A percentile compares a stretch with the other conserved stretches of the same genome.
These are phyloP conservation scores for Dromius quadrimaculatus DNA, from an alignment of 2,888 invertebrate species.

Conservation along the genomic window DNA sequence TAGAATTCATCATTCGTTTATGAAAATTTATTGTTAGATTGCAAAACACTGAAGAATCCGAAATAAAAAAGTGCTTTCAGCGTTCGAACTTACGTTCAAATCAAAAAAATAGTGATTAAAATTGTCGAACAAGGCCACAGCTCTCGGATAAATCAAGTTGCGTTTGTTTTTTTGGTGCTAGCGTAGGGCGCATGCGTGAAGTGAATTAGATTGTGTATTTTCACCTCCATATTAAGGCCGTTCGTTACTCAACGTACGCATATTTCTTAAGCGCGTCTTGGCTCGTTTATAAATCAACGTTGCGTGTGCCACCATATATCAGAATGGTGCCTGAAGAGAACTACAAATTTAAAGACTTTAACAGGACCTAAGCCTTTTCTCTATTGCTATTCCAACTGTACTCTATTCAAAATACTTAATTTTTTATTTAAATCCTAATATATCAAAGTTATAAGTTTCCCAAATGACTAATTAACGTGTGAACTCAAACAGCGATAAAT, in stretches of 20 bases:
- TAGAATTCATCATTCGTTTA: slow-evolving; percentile 17
- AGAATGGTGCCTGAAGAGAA: slow-evolving; percentile 44
- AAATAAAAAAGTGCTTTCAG: not conserved
- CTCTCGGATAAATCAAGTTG: slow-evolving; percentile 33
- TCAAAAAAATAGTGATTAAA: slow-evolving; percentile 45
- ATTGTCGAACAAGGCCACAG: slow-evolving; percentile 46
- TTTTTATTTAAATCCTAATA: no score
- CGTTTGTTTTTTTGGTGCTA: slow-evolving; percentile 17
- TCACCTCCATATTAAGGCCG: slow-evolving; percentile 52
- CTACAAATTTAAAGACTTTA: slow-evolving; percentile 48
- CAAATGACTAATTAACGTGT: slow-evolving; percentile 49
- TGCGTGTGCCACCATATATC: slow-evolving; percentile 51
- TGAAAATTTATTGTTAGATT: slow-evolving; percentile 10
- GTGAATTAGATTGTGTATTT: slow-evolving; percentile 53
- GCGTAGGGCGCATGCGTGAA: slow-evolving; percentile 32
- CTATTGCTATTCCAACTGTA: not conserved
- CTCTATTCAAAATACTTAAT: no score
- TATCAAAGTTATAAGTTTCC: no score
- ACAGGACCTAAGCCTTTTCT: slow-evolving; percentile 30
- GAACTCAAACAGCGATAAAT: slow-evolving; percentile 50
- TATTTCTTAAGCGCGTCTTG: slow-evolving; percentile 47
- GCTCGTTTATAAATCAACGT: slow-evolving; percentile 49
- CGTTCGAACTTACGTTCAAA: slow-evolving; percentile 21
- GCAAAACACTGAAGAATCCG: slow-evolving; percentile 6
- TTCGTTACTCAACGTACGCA: slow-evolving; percentile 52